Conservation (phyloP, 2,888 invertebrate species). For the Epirrhoe alternata region DNA sequence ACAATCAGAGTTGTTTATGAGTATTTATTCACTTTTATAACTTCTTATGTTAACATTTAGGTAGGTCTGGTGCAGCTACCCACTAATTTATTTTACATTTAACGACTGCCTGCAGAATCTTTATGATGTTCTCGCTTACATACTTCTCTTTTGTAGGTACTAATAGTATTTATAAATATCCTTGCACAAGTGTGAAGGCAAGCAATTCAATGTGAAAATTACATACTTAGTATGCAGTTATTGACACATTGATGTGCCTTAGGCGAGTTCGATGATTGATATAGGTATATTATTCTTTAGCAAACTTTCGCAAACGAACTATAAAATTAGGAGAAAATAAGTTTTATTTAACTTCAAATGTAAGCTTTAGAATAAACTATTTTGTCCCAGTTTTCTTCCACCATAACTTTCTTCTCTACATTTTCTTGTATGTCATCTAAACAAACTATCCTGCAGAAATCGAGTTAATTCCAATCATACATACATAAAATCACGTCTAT, state of each 20-base stretch:
- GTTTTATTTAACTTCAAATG: too few relatives aligned
- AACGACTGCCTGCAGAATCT: constrained; percentile 26
- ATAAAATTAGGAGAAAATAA: too few relatives aligned
- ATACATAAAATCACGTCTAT: too few relatives aligned
- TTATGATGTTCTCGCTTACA: constrained; percentile 1
- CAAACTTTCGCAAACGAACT: too few relatives aligned
- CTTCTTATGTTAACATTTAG: constrained; percentile 16
- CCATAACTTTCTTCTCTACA: too few relatives aligned
- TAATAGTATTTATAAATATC: constrained; percentile 18
- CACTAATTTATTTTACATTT: constrained; percentile 30
- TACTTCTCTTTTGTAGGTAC: constrained; percentile 13
- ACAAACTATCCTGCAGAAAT: too few relatives aligned
- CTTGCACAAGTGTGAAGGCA: constrained; percentile 17
- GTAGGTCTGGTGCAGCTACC: constrained; percentile 8
- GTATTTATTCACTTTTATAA: constrained; percentile 18
- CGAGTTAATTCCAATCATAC: too few relatives aligned
- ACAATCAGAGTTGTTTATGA: constrained; percentile 12
- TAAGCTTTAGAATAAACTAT: too few relatives aligned
- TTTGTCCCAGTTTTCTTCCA: too few relatives aligned
- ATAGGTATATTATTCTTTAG: not conserved
- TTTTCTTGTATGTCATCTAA: too few relatives aligned
- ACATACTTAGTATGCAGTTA: not conserved
- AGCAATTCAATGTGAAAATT: constrained; percentile 3
- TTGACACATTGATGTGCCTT: not conserved
- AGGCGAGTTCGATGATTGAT: not conserved